Percentiles rank a stretch among this genome's conserved stretches.
Conservation (phyloP, 2,113 vertebrate species). For the Chauna torquata region DNA sequence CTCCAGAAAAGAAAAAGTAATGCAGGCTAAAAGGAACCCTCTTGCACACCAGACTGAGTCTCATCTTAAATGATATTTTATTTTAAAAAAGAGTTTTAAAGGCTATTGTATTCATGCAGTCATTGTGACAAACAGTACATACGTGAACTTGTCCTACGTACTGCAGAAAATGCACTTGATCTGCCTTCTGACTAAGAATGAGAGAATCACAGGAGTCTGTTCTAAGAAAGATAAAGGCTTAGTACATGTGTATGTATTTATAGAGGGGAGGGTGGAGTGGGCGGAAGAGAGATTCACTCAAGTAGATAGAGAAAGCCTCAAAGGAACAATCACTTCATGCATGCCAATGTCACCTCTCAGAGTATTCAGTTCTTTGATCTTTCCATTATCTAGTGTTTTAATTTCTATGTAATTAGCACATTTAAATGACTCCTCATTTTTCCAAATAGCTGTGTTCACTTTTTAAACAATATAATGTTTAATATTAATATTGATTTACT, state of each 20-base stretch:
- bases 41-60: neutral
- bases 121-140: neutral
- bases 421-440: neutral
- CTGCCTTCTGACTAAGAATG: neutral
- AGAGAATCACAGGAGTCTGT: neutral
- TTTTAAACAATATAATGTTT: neutral
- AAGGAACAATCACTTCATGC: neutral
- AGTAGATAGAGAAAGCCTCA: neutral
- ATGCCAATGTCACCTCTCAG: neutral
- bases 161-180: neutral
- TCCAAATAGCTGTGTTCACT: neutral
- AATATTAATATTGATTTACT: slow-evolving; percentile 35
- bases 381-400: neutral
- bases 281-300: fast-evolving
- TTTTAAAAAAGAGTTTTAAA: neutral
- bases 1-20: neutral
- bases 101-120: neutral
- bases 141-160: neutral
- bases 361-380: neutral
- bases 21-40: neutral
- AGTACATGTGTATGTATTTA: neutral
- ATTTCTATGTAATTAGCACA: neutral
- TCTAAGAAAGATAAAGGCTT: neutral
- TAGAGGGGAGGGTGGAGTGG: neutral
- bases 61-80: neutral